Evolutionary conservation across 2,113 vertebrate species (phyloP).

Genomic region (Dunckerocampus dactyliophorus): DNA sequence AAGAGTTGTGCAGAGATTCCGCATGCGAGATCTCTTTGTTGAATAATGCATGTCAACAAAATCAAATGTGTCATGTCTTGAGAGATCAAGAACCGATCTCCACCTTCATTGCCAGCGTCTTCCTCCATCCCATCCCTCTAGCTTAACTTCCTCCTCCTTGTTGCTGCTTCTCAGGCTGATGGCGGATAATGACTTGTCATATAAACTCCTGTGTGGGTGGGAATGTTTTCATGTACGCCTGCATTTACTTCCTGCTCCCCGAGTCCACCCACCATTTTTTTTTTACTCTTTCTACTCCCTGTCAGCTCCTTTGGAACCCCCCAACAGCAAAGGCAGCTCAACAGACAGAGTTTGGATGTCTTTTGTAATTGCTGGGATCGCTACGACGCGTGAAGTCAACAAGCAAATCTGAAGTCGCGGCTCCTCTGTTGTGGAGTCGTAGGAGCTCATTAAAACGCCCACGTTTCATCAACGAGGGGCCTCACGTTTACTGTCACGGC

Average conservation of each 20-base stretch:
- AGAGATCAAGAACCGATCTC: conserved; percentile 17
- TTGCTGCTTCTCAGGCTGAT: conserved; percentile 34
- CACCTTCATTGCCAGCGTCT: conserved; percentile 6
- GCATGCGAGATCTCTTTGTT: conserved; percentile 14
- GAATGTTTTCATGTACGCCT: conserved; percentile 3
- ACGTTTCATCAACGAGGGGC: conserved; percentile 34
- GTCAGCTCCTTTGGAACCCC: conserved; percentile 31
- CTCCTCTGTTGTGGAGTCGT: conserved; percentile 30
- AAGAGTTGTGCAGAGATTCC: conserved; percentile 2
- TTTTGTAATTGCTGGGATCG: conserved; percentile 34
- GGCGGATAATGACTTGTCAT: conserved; percentile 54
- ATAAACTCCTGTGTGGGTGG: conserved; percentile 20
- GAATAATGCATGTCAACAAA: conserved; percentile 28
- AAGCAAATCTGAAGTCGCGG: conserved; percentile 29
- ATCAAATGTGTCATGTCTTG: conserved; percentile 32
- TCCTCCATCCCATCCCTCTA: conserved; percentile 8
- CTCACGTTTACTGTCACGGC: conserved; percentile 30
- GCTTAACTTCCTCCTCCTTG: conserved; percentile 36
- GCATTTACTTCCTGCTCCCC: conserved; percentile 10
- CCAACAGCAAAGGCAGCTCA: conserved; percentile 15
- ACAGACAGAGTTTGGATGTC: conserved; percentile 35
- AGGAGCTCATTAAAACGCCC: conserved; percentile 44
- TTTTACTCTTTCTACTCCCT: conserved; percentile 27
- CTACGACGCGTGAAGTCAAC: conserved; percentile 40
- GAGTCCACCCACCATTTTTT: conserved; percentile 11